phyloP scores from a whole-genome alignment of 2,888 invertebrate genomes.

The Drosophila longiperda region DNA sequence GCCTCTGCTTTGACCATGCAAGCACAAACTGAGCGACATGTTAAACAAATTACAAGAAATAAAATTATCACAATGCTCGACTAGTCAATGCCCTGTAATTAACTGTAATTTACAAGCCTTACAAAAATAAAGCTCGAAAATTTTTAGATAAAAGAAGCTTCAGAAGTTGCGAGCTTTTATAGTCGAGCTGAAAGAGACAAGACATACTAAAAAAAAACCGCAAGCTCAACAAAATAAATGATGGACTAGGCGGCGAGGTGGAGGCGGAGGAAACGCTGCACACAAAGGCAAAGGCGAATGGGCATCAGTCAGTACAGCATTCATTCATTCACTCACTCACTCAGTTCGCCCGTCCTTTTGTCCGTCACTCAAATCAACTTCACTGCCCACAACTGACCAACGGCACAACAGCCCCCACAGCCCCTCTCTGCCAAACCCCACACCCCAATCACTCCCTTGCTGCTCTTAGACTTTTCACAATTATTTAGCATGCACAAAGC shows the following conservation, averaged over 20 bases:
- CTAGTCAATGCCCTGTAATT: conserved; percentile 4
- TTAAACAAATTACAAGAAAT: conserved; percentile 74
- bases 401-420: conserved; percentile 37
- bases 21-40: conserved; percentile 54
- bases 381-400: conserved; percentile 64
- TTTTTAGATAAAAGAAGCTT: neutral
- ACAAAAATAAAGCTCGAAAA: neutral
- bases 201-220: neutral
- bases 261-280: neutral
- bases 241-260: neutral
- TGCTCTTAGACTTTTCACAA: conserved; percentile 45
- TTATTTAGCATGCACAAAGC: conserved; percentile 75
- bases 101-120: neutral
- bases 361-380: conserved; percentile 63
- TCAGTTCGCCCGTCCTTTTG: conserved; percentile 25
- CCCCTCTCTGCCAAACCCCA: neutral
- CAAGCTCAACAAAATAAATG: neutral
- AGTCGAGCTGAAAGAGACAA: neutral
- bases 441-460: neutral
- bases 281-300: conserved; percentile 59
- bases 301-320: conserved; percentile 55
- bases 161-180: neutral
- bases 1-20: conserved; percentile 8
- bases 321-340: conserved; percentile 25
- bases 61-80: conserved; percentile 6